Evolutionary conservation across 2,888 invertebrate genomes (phyloP).

Genomic region (Epistrophella euchroma): DNA sequence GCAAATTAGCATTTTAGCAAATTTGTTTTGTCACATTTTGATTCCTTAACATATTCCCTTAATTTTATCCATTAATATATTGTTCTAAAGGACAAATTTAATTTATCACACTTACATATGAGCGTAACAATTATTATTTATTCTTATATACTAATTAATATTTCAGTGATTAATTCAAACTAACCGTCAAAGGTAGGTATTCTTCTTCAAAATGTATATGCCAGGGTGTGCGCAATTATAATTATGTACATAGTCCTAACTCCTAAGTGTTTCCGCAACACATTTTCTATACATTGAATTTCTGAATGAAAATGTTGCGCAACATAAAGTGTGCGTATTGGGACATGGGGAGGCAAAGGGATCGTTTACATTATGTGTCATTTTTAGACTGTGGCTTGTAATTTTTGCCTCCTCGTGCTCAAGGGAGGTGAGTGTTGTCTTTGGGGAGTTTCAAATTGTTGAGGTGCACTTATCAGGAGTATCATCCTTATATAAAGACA

Average conservation of each 20-base stretch:
- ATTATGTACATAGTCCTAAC: background rate
- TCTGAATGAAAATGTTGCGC: slow-evolving; percentile 61
- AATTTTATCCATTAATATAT: slow-evolving; percentile 10
- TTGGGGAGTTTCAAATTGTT: slow-evolving; percentile 41
- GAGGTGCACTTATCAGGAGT: slow-evolving; percentile 53
- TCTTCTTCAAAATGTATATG: background rate
- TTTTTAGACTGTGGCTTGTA: slow-evolving; percentile 47
- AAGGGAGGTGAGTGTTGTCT: slow-evolving; percentile 25
- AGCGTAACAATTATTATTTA: slow-evolving; percentile 14
- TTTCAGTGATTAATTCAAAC: slow-evolving; percentile 33
- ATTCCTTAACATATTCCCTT: background rate
- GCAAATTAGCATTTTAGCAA: background rate
- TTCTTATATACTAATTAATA: slow-evolving; percentile 26
- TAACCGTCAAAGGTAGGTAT: slow-evolving; percentile 6
- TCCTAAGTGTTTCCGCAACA: slow-evolving; percentile 30
- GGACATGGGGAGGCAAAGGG: background rate
- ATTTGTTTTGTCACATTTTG: slow-evolving; percentile 11
- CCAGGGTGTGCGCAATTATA: slow-evolving; percentile 27
- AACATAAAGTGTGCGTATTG: slow-evolving; percentile 43
- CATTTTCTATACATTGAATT: slow-evolving; percentile 17
- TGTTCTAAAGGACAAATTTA: slow-evolving; percentile 33
- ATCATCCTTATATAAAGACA: slow-evolving; percentile 75
- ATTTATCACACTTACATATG: slow-evolving; percentile 23
- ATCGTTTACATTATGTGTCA: slow-evolving; percentile 35
- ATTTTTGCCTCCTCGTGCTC: slow-evolving; percentile 8